Evolutionary conservation across 2,888 invertebrate species (phyloP), one percentile per base, ranked within the genome.

Genomic region (Urechis unicinctus): DNA sequence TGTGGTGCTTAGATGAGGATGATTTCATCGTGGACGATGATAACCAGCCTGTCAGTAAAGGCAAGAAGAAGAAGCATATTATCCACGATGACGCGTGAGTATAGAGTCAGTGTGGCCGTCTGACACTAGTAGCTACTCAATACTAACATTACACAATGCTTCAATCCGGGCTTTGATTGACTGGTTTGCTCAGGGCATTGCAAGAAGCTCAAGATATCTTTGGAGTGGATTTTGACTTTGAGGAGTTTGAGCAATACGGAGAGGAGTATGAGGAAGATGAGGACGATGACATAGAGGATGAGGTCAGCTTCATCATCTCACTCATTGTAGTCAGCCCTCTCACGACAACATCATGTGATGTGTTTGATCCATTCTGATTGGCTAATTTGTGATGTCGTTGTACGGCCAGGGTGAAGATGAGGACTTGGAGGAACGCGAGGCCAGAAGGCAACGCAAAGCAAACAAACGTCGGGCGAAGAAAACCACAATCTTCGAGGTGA

Each of bases 181-280:
- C 17, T 36, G 36, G n/a, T 50, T 24, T 50, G 48, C 48, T n/a
- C 53, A 64, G 64, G 25, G 64, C 63, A 17, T 54, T 96, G 22
- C 95, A 96, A 84, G 93, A 97, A 78, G 98, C 97, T 53, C 95
- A 96, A 78, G 97, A 98, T 74, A 94, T 97, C 64, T 98, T 98
- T 75, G 98, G 97, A 29, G 94, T 96, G n/a, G 97, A 97, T 77
- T 96, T 97, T 79, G 95, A 78, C 59, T 78, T 78, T 60, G 78
- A 78, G 26, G 80, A 81, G 30, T 78, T 82, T 63, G 78, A 76
- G 26, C 66, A 71, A 41, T 77, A 77, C 52, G 78, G 71, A 17
- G 76, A 69, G 1, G 74, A 67, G 1, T 61, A 77, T 42, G 74
- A 74, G 13, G 65, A 64, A n/a, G 66, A 66, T 6, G 67, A 70